phyloP scores from a whole-genome alignment of 37 sponge, comb jelly and placozoan genomes.

The Geodia barretti region DNA sequence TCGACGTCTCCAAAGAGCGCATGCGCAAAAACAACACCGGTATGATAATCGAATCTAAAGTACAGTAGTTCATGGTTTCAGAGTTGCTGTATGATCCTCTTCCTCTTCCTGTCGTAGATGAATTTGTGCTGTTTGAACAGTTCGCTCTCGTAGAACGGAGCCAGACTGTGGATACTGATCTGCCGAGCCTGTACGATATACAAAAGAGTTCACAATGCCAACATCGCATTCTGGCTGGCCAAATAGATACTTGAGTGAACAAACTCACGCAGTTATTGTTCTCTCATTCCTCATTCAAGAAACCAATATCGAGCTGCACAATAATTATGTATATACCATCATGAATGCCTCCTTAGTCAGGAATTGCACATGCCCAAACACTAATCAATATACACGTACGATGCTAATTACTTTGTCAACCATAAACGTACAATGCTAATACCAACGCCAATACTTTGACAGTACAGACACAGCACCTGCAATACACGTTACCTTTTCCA shows the following conservation, averaged over 20 bases:
- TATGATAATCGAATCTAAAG: neutral
- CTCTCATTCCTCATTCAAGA: too few species aligned
- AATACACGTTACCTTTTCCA: conserved; percentile 85
- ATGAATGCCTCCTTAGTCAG: neutral
- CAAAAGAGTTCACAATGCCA: too few species aligned
- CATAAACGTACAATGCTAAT: too few species aligned
- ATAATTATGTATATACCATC: too few species aligned
- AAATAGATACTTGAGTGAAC: neutral
- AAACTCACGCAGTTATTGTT: too few species aligned
- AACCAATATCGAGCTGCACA: too few species aligned
- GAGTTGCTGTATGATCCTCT: conserved; percentile 74
- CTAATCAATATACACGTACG: too few species aligned
- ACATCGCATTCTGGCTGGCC: neutral
- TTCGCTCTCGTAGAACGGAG: conserved; percentile 91
- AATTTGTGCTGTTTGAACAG: conserved; percentile 85
- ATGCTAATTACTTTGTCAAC: too few species aligned
- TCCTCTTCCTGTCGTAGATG: conserved; percentile 82
- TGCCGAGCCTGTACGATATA: conserved; percentile 75
- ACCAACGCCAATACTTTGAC: too few species aligned
- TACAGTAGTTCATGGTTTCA: conserved; percentile 22
- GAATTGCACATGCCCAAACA: neutral
- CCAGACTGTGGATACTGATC: conserved; percentile 87
- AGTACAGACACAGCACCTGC: too few species aligned
- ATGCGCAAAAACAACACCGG: neutral
- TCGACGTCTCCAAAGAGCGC: too few species aligned